A percentile compares a stretch with the other conserved stretches of the same genome.
phyloP scores from a whole-genome alignment of 1,140 invertebrate genomes.

The Aphelinus atriplicis region DNA sequence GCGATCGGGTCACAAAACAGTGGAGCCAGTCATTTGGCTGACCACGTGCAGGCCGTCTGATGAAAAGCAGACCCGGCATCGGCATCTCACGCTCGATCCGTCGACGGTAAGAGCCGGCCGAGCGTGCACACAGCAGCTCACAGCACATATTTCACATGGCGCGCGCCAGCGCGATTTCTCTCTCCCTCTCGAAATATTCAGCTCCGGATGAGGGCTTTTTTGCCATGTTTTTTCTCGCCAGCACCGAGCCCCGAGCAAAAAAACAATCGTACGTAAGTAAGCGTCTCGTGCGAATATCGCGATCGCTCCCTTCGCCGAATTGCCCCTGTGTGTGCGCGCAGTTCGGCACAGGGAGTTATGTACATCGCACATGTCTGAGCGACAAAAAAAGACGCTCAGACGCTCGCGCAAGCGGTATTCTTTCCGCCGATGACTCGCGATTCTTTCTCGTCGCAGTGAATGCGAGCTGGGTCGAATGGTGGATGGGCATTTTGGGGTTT shows the following conservation, averaged over 20 bases:
- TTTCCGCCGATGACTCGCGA: background rate
- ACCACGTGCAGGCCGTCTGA: conserved; percentile 55
- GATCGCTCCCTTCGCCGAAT: conserved; percentile 24
- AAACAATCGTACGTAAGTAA: background rate
- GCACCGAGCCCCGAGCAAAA: background rate
- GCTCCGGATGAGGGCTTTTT: background rate
- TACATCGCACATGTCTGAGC: conserved; percentile 20
- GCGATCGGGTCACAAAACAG: conserved; percentile 42
- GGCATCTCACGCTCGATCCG: conserved; percentile 16
- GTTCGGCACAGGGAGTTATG: background rate
- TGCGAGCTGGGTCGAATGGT: too few relatives aligned
- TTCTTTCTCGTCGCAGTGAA: too few relatives aligned
- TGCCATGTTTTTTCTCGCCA: background rate
- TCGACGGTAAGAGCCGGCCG: background rate
- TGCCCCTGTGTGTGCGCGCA: background rate
- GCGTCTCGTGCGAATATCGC: conserved; percentile 6
- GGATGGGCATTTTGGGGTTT: too few relatives aligned
- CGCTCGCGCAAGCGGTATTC: background rate
- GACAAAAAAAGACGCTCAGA: conserved; percentile 26
- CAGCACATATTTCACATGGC: background rate
- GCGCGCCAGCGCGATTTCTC: background rate
- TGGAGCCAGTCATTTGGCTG: conserved; percentile 48
- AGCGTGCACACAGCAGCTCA: background rate
- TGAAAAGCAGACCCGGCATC: conserved; percentile 50
- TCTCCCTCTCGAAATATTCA: conserved; percentile 19